A percentile compares a stretch with the other conserved stretches of the same genome.
Conservation (phyloP, 2,888 invertebrate species). For the Agrotis segetum region DNA sequence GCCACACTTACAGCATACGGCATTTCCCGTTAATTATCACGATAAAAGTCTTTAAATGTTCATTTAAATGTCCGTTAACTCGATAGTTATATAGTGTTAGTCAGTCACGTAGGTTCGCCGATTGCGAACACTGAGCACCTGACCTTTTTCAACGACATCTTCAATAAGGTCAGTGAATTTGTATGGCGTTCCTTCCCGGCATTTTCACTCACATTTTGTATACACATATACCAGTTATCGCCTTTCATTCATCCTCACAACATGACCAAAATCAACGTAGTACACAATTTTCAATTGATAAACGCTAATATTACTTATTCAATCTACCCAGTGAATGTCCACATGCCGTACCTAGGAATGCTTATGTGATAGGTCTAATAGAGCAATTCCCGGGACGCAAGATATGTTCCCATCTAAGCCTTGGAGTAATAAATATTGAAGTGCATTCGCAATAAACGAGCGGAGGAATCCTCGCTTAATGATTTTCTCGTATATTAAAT, state of each 20-base stretch:
- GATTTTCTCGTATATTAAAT: slow-evolving; percentile 25
- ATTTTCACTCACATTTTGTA: not conserved
- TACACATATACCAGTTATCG: not conserved
- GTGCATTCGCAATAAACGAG: slow-evolving; percentile 26
- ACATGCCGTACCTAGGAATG: not conserved
- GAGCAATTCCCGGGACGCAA: slow-evolving; percentile 1
- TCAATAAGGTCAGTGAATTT: not conserved
- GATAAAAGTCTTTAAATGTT: too few relatives aligned
- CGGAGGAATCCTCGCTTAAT: not conserved
- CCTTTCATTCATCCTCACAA: not conserved
- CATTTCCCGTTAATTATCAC: too few relatives aligned
- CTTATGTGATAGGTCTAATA: slow-evolving; percentile 3
- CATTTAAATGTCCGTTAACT: too few relatives aligned
- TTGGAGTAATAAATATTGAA: slow-evolving; percentile 47
- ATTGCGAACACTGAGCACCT: not conserved
- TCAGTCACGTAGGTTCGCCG: not conserved
- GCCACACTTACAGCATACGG: too few relatives aligned
- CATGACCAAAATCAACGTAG: not conserved
- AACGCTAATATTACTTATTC: slow-evolving; percentile 8
- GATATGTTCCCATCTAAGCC: slow-evolving; percentile 12
- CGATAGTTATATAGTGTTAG: too few relatives aligned
- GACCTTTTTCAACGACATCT: not conserved
- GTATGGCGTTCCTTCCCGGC: not conserved
- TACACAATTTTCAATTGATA: not conserved
- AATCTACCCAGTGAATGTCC: not conserved